phyloP scores from a whole-genome alignment of 1,140 invertebrate genomes.

The Hermetia illucens region DNA sequence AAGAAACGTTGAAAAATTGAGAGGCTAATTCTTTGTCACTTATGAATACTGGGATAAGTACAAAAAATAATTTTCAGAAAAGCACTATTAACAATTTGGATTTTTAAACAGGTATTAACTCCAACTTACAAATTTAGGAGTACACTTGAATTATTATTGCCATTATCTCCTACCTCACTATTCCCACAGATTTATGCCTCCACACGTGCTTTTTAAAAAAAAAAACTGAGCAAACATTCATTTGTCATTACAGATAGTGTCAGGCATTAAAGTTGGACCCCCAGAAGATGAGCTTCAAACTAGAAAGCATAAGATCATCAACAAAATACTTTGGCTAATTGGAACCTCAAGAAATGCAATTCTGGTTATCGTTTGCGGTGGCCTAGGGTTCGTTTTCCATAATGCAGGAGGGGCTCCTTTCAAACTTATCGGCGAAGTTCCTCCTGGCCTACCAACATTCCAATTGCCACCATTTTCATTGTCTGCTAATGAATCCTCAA shows the following conservation, averaged over 20 bases:
- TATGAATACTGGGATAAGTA: conserved; percentile 1
- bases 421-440: conserved; percentile 39
- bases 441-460: conserved; percentile 50
- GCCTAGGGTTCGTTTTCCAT: conserved; percentile 40
- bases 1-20: conserved; percentile 10
- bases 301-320: conserved; percentile 33
- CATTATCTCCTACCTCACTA: too few species aligned
- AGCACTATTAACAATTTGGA: too few species aligned
- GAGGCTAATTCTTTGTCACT: not conserved
- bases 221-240: too few species aligned
- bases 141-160: too few species aligned
- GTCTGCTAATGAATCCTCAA: conserved; percentile 30
- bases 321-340: conserved; percentile 45
- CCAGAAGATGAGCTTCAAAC: conserved; percentile 33
- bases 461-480: conserved; percentile 48
- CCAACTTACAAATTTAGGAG: too few species aligned
- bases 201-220: too few species aligned
- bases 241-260: conserved; percentile 8
- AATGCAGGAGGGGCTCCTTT: conserved; percentile 26
- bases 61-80: not conserved
- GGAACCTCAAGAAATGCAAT: conserved; percentile 63
- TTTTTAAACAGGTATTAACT: too few species aligned
- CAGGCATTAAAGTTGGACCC: conserved; percentile 39
- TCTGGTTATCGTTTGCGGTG: conserved; percentile 50
- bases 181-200: too few species aligned